These are phyloP conservation scores for Eilema caniola DNA, from an alignment of 2,888 invertebrate genomes.

Conservation along the genomic window DNA sequence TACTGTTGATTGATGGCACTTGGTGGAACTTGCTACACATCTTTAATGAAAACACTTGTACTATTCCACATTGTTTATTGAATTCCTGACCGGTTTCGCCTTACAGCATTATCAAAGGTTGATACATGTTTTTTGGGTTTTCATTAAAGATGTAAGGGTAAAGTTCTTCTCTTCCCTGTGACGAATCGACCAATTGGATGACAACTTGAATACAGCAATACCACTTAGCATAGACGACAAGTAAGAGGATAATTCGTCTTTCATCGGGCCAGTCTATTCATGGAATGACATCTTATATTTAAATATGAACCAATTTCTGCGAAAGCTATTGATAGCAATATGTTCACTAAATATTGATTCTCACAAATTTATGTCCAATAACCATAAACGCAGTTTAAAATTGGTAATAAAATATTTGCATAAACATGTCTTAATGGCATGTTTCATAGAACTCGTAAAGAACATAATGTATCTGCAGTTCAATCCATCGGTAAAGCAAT, in stretches of 20 bases:
- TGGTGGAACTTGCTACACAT: too few relatives aligned
- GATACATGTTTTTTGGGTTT: too few relatives aligned
- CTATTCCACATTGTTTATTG: too few relatives aligned
- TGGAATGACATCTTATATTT: not conserved
- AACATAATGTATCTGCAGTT: constrained; percentile 6
- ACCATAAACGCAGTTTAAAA: not conserved
- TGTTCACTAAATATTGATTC: not conserved
- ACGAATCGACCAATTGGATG: not conserved
- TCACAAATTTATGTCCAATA: constrained; percentile 1
- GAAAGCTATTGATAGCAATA: not conserved
- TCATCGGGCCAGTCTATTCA: not conserved
- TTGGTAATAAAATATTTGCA: constrained; percentile 7
- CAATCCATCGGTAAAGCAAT: not conserved
- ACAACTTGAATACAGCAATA: not conserved
- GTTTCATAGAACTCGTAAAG: constrained; percentile 16
- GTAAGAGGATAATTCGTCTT: not conserved
- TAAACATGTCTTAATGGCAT: constrained; percentile 1
- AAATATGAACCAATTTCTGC: not conserved
- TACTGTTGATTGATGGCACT: too few relatives aligned
- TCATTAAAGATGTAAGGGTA: too few relatives aligned
- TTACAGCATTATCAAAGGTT: too few relatives aligned
- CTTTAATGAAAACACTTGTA: too few relatives aligned
- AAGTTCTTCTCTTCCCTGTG: too few relatives aligned
- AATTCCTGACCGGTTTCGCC: too few relatives aligned
- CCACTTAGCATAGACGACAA: not conserved